Evolutionary conservation across 1,140 invertebrate species (phyloP), one percentile per base, ranked within the genome.

Genomic region (Lepidurus packardi): DNA sequence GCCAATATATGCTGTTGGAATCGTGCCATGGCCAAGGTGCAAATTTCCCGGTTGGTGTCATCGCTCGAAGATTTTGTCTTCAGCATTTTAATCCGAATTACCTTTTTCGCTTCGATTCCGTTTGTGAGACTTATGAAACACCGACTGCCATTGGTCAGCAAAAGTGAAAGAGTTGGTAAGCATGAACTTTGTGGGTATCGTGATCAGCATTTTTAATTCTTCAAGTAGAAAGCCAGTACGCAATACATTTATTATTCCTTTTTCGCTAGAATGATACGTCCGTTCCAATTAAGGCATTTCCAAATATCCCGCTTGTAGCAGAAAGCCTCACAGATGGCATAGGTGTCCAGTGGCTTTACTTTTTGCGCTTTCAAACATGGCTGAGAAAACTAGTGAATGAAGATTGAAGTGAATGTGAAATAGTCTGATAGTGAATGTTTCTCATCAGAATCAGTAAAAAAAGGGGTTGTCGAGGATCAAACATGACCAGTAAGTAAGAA

Each of bases 21-120:
- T 65, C 53, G 1, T 65, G 53, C 53, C 53, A 65, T 65, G 13
- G 53, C 1, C 16, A 65, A 65, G 53, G 53, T 65, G 53, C 53
- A 16, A 65, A 65, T 65, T 65, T 65, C 53, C 53, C 53, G 53
- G 53, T 65, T 65, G 53, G 53, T 65, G 13, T 65, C 53, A 65
- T 65, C 16, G n/a, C 13, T 65, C 53, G 16, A 9, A 21, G 53
- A 21, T 65, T 65, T 65, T 13, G 9, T 65, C 53, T 65, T 65
- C 53, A 65, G n/a, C 53, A 21, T 7, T 65, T 21, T 65, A 65
- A 65, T 65, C 53, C 53, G 53, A 65, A 9, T 65, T 65, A 65
- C 53, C 53, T 65, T 65, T 65, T 34, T 34, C 34, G 34, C 34
- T 34, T 34, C 3, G 34, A 34, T 34, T 34, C 34, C 3, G 34